phyloP scores from a whole-genome alignment of 2,888 invertebrate species.

The Rhabditophanes sp. region DNA sequence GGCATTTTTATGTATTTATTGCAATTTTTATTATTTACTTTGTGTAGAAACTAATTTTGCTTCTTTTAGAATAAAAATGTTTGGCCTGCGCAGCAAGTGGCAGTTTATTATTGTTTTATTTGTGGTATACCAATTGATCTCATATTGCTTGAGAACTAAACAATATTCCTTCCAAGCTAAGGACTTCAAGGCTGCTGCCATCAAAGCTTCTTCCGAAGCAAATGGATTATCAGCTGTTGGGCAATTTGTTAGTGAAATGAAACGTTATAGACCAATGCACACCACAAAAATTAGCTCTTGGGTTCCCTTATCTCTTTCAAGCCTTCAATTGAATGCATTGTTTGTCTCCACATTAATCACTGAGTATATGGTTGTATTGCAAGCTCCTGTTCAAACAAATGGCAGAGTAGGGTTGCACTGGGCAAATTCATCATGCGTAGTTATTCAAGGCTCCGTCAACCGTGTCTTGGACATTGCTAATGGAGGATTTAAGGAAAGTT shows the following conservation, averaged over 20 bases:
- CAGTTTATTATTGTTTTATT: too few relatives aligned
- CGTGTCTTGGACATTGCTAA: conserved; percentile 17
- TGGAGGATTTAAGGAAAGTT: conserved; percentile 17
- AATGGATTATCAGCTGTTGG: conserved; percentile 11
- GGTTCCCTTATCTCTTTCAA: conserved; percentile 16
- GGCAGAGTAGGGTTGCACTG: conserved; percentile 42
- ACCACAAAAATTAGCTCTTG: conserved; percentile 2
- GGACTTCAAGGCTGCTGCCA: conserved; percentile 27
- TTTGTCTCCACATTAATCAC: conserved; percentile 26
- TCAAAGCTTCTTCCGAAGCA: conserved; percentile 14
- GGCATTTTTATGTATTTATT: too few relatives aligned
- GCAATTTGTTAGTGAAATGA: conserved; percentile 13
- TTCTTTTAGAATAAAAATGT: too few relatives aligned
- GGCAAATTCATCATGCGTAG: conserved; percentile 39
- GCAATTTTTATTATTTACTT: too few relatives aligned
- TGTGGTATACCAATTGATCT: conserved; percentile 3
- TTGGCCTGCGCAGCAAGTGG: too few relatives aligned
- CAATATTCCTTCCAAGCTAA: conserved; percentile 29
- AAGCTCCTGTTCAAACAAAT: conserved; percentile 20
- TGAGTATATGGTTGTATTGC: conserved; percentile 31
- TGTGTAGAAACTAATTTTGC: too few relatives aligned
- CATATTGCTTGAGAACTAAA: conserved; percentile 23
- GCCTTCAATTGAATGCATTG: conserved; percentile 17
- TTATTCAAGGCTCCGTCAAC: conserved; percentile 31
- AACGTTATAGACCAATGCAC: conserved; percentile 10